Base-by-base conservation (phyloP, 2,797 vertebrate genomes). In the Simalia tracyae region DNA sequence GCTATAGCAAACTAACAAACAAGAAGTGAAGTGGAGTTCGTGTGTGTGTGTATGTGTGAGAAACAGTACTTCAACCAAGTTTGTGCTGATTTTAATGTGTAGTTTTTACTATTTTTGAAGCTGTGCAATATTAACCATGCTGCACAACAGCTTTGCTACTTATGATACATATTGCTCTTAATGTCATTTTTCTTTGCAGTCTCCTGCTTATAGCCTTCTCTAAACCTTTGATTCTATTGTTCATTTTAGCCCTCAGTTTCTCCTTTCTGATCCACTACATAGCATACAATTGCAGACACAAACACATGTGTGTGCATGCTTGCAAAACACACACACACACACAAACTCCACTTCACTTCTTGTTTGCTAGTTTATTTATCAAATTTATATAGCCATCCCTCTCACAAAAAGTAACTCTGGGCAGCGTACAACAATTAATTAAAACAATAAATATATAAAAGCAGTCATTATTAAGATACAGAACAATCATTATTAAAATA, bases 191-290 rank as follows among this genome's bases (percentile, higher is more conserved):
- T 50, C 54, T 63, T 92, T 72, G 87, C 57, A 11, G 91, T 46
- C 19, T 61, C 36, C 61, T 85, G 11, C 31, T 81, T 94, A 26
- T 87, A 46, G 3, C 91, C 93, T 93, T 94, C 60, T 89, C 5
- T 59, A 85, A 59, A 85, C 14, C 81, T 64, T 42, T 28, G 59
- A 57, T 46, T 17, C 42, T 26, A 50, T 24, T 3, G 22, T 68
- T n/a, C 59, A 87, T 26, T 26, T 90, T 22, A 57, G 24, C 5
- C 6, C 6, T 64, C 63, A 42, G 28, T 76, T 24, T 19, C 24
- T 57, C n/a, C 5, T 6, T 92, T 86, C 64, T 59, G 63, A 85
- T 22, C 15, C 56, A 86, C 28, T 57, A 57, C 12, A 57, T 57
- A 57, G 56, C 2, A 14, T 57, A 57, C 9, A 57, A 10, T 57